Evolutionary conservation across 2,113 vertebrate genomes (phyloP), one percentile per base, ranked within the genome.

Genomic region (Leptocoma aspasia): DNA sequence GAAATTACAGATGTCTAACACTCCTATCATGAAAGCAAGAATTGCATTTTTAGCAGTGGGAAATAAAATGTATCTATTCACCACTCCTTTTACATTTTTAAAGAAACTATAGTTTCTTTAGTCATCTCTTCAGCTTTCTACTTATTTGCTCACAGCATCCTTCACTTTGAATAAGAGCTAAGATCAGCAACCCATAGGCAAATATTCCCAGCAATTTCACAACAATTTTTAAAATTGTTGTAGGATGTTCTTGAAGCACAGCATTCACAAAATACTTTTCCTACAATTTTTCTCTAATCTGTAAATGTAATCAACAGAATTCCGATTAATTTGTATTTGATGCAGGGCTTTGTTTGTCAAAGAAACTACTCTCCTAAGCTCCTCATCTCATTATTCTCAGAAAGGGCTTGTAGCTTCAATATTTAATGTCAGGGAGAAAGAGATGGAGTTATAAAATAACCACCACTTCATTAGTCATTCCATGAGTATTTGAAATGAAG

Each of bases 341-440:
- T 27, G 27, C 13, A 13, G 33, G 13, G 28, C 47, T 92, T 82
- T 86, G 52, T 94, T 93, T 94, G 44, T 63, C 8, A 3, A 78
- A 88, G 57, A 88, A 91, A 57, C 37, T 60, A 44, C 27, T 56
- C 35, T 72, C 47, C 54, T 50, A 82, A 72, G 28, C 50, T 94
- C 8, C 39, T 90, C 37, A 35, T 60, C n/a, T 92, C 76, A 89
- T 77, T 95, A 69, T 54, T 82, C 45, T 53, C 82, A 86, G 75
- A 84, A 90, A 89, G 37, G 44, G 37, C 61, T 91, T 59, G 65
- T 79, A 94, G 49, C 44, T 80, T 95, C 90, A 88, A 95, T 96
- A 95, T 93, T 95, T 96, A 89, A 92, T 89, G 50, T 22, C 66
- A 64, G 19, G 15, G 20, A 87, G 37, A 89, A 89, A 33, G 39